phyloP scores from a whole-genome alignment of 53 echinoderm and acorn worm genomes.

The Echinometra lucunter region DNA sequence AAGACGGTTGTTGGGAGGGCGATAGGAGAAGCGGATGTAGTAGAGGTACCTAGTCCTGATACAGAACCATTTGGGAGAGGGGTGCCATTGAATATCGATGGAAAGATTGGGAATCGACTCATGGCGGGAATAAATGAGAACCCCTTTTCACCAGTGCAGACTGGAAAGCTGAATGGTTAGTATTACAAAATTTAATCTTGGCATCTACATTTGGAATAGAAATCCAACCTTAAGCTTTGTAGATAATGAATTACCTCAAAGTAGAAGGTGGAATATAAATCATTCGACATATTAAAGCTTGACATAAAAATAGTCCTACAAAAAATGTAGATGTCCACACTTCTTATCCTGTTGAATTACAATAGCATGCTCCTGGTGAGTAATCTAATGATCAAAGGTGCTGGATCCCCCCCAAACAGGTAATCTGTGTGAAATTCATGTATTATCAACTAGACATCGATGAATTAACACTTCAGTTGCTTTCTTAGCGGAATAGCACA shows the following conservation, averaged over 20 bases:
- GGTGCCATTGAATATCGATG: conserved; percentile 60
- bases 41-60: conserved; percentile 66
- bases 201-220: background rate
- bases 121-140: conserved; percentile 46
- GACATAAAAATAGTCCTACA: too few species aligned
- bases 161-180: conserved; percentile 30
- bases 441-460: background rate
- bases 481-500: too few species aligned
- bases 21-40: background rate
- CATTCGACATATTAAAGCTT: background rate
- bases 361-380: background rate
- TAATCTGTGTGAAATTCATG: background rate
- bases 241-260: background rate
- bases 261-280: background rate
- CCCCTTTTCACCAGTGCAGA: background rate
- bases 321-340: background rate
- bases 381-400: background rate
- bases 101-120: conserved; percentile 66
- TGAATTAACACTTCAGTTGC: too few species aligned
- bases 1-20: conserved; percentile 46
- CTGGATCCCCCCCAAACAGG: background rate
- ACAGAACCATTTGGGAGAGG: conserved; percentile 59
- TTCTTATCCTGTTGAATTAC: background rate
- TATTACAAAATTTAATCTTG: background rate
- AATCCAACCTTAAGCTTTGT: background rate